Percentiles rank a stretch among this genome's conserved stretches.
phyloP scores from a whole-genome alignment of 2,888 invertebrate species.

The Acrocyrtus sp. region DNA sequence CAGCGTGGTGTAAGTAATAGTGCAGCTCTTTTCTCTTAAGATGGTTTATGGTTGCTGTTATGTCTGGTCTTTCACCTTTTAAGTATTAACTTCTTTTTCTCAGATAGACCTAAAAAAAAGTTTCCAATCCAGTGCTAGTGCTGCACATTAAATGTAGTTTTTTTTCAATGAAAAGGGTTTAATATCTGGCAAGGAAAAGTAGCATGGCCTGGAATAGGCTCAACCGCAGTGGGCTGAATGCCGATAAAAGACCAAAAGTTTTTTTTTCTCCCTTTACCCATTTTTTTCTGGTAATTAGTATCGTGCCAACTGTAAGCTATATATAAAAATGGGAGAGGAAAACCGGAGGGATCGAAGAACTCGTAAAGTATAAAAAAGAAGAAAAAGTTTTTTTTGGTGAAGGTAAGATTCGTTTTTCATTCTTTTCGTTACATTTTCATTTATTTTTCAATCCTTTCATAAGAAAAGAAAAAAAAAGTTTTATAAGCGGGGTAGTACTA shows the following conservation, averaged over 20 bases:
- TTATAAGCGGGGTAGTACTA: not conserved
- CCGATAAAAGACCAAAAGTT: constrained; percentile 37
- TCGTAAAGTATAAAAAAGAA: constrained; percentile 3
- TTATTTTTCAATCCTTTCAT: not conserved
- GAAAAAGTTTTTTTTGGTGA: constrained; percentile 13
- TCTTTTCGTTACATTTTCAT: not conserved
- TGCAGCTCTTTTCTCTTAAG: constrained; percentile 3
- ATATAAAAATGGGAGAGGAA: constrained; percentile 16
- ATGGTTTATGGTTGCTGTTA: constrained; percentile 8
- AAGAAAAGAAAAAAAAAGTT: too few species aligned
- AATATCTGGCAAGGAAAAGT: too few species aligned
- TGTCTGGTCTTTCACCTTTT: constrained; percentile 33
- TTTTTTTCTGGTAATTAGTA: constrained; percentile 38
- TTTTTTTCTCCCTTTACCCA: not conserved
- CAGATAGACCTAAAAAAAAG: not conserved
- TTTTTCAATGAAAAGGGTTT: not conserved
- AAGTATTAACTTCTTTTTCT: constrained; percentile 11
- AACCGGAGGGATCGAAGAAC: constrained; percentile 20
- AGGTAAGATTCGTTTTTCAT: constrained; percentile 9
- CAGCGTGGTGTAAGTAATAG: not conserved
- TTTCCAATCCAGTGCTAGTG: not conserved
- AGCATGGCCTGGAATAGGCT: too few species aligned
- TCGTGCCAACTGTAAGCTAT: constrained; percentile 18
- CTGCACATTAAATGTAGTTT: not conserved
- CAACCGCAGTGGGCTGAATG: not conserved